Percentiles rank a stretch among this genome's conserved stretches.
These are phyloP conservation scores for Sylvilagus bachmani DNA, from an alignment of 2,113 vertebrate species.

Conservation along the genomic window DNA sequence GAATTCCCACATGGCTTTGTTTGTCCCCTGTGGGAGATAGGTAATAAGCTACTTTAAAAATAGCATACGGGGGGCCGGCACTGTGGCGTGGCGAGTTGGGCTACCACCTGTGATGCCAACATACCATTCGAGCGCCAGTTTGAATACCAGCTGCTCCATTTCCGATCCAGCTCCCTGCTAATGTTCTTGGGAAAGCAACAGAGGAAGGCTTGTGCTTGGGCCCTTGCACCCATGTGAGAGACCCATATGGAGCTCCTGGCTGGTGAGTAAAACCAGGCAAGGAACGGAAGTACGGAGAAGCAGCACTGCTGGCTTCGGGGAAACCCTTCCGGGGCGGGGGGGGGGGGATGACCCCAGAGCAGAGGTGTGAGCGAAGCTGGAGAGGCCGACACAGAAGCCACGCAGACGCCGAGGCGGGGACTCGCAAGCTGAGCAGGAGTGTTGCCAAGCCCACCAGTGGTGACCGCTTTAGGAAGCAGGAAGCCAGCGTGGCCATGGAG, in stretches of 20 bases:
- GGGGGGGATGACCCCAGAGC: background rate
- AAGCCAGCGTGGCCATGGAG: background rate
- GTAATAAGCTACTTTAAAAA: conserved; percentile 5
- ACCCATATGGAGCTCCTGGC: too few relatives aligned
- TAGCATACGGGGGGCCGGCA: background rate
- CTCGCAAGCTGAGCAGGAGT: background rate
- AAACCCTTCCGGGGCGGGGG: too few relatives aligned
- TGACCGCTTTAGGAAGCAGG: background rate
- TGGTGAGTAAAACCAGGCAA: background rate
- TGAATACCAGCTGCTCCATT: too few relatives aligned
- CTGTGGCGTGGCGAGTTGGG: too few relatives aligned
- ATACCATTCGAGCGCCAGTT: too few relatives aligned
- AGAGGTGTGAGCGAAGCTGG: background rate
- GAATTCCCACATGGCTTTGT: background rate
- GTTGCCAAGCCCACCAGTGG: background rate
- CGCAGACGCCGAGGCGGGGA: background rate
- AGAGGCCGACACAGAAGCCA: background rate
- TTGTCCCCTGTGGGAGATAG: background rate
- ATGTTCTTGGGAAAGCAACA: too few relatives aligned
- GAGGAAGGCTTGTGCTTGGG: too few relatives aligned
- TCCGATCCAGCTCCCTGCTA: too few relatives aligned
- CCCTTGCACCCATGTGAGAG: too few relatives aligned
- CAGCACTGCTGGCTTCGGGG: background rate
- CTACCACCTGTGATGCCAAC: too few relatives aligned
- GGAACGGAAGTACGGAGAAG: background rate